These are phyloP conservation scores for Eunapius fragilis DNA, from an alignment of 37 sponge, comb jelly and placozoan genomes.

Conservation along the genomic window DNA sequence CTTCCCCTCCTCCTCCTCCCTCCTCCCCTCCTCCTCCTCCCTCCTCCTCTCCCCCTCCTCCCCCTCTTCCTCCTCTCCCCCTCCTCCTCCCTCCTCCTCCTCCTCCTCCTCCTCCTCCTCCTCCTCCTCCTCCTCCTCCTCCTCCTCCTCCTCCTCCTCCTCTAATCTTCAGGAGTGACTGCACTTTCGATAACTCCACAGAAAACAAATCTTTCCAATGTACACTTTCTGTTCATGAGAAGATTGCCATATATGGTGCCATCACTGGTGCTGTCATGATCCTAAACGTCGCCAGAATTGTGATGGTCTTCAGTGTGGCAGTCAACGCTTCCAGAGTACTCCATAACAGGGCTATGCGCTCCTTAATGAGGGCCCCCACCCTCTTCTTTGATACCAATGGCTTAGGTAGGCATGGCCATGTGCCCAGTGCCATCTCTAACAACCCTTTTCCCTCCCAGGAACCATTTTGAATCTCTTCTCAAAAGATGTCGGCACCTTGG, in stretches of 20 bases:
- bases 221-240: slow-evolving; percentile 18
- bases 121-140: not conserved
- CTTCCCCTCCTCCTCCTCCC: not conserved
- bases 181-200: not conserved
- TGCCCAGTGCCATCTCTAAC: too few relatives aligned
- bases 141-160: not conserved
- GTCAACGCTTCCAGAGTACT: slow-evolving; percentile 62
- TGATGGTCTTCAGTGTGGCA: slow-evolving; percentile 44
- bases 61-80: slow-evolving; percentile 10
- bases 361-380: slow-evolving; percentile 73
- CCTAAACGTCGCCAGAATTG: slow-evolving; percentile 31
- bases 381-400: slow-evolving; percentile 85
- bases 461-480: slow-evolving; percentile 81
- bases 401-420: slow-evolving; percentile 55
- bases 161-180: not conserved
- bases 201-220: not conserved
- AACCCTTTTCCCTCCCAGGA: slow-evolving; percentile 28
- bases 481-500: slow-evolving; percentile 76
- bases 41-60: not conserved
- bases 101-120: not conserved
- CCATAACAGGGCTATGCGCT: slow-evolving; percentile 68
- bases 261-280: slow-evolving; percentile 31
- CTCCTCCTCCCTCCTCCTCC: not conserved
- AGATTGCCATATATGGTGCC: slow-evolving; percentile 56
- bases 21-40: not conserved